Evolutionary conservation across 2,797 vertebrate species (phyloP).

Genomic region (Argyrosomus regius): DNA sequence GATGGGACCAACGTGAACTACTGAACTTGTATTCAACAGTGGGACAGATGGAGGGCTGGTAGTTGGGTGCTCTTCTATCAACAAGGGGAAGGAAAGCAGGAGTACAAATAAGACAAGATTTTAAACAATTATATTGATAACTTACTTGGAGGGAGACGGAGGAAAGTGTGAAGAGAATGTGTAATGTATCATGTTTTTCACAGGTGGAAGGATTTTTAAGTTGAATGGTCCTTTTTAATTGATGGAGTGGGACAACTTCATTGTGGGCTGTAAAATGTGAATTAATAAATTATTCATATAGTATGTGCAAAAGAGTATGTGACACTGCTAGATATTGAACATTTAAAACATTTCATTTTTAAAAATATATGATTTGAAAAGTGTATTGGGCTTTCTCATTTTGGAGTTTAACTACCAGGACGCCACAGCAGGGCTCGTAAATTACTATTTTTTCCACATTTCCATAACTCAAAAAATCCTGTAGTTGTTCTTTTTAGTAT

Average conservation of each 20-base stretch:
- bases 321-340: slow-evolving; percentile 50
- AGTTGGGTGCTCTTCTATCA: slow-evolving; percentile 56
- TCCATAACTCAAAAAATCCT: background rate
- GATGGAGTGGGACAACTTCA: slow-evolving; percentile 56
- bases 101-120: slow-evolving; percentile 76
- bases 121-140: slow-evolving; percentile 67
- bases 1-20: slow-evolving; percentile 71
- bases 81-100: slow-evolving; percentile 75
- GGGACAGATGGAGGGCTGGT: slow-evolving; percentile 62
- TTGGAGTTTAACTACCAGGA: background rate
- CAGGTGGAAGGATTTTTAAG: slow-evolving; percentile 74
- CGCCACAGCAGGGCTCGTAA: background rate
- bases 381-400: slow-evolving; percentile 14
- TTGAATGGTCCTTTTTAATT: slow-evolving; percentile 77
- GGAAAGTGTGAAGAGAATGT: slow-evolving; percentile 37
- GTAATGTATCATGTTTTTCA: slow-evolving; percentile 59
- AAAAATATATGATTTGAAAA: slow-evolving; percentile 40
- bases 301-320: slow-evolving; percentile 73
- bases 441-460: background rate
- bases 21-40: slow-evolving; percentile 76
- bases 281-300: slow-evolving; percentile 89
- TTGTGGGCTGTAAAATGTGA: slow-evolving; percentile 83
- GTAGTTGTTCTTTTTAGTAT: background rate
- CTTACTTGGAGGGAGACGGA: slow-evolving; percentile 48
- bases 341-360: slow-evolving; percentile 63